phyloP scores from a whole-genome alignment of 1,140 invertebrate genomes.

The Sminthurides bifidus region DNA sequence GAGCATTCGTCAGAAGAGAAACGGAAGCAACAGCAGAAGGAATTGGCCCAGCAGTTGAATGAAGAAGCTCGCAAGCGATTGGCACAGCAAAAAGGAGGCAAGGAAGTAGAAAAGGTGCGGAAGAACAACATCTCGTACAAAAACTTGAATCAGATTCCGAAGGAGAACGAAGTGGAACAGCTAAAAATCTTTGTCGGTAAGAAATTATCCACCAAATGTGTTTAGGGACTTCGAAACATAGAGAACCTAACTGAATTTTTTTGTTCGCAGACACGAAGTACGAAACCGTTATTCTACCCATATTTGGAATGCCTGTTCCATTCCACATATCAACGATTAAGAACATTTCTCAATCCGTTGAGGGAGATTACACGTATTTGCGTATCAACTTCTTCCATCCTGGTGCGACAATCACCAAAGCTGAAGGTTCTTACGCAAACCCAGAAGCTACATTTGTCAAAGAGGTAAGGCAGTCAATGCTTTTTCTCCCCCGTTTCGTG shows the following conservation, averaged over 20 bases:
- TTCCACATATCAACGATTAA: constrained; percentile 99
- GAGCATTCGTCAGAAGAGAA: constrained; percentile 96
- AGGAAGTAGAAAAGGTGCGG: constrained; percentile 77
- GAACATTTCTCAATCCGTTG: constrained; percentile 94
- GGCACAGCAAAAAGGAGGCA: constrained; percentile 70
- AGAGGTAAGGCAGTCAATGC: constrained; percentile 53
- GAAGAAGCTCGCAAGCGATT: constrained; percentile 82
- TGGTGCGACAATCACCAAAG: constrained; percentile 84
- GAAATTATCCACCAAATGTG: constrained; percentile 31
- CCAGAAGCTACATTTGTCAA: constrained; percentile 95
- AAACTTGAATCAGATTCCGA: constrained; percentile 77
- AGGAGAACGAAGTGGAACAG: constrained; percentile 83
- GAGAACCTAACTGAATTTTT: constrained; percentile 8
- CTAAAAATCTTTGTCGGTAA: constrained; percentile 89
- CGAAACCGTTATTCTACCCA: constrained; percentile 91
- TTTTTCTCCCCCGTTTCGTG: background rate
- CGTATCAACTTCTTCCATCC: constrained; percentile 99
- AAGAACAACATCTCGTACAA: constrained; percentile 96
- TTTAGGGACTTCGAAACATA: background rate
- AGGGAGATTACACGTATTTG: constrained; percentile 98
- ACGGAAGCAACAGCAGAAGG: constrained; percentile 90
- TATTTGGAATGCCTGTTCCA: constrained; percentile 89
- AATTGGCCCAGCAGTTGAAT: constrained; percentile 80
- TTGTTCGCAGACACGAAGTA: constrained; percentile 75
- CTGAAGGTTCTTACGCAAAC: constrained; percentile 81